Base-by-base conservation (phyloP, 2,113 vertebrate species). In the Egretta garzetta region DNA sequence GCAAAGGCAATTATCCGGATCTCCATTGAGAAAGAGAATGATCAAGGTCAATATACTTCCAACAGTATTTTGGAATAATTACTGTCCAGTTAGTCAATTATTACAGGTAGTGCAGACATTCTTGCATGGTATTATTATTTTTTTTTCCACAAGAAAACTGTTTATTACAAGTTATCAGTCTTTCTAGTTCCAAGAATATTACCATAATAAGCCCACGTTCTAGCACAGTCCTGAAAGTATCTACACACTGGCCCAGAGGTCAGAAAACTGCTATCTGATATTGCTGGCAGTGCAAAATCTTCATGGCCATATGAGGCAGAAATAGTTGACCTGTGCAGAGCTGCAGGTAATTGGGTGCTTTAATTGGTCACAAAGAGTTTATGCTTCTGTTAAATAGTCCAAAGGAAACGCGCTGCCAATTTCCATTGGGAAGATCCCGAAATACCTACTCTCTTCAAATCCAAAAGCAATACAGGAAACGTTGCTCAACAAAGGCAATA, bases 231-330 rank as follows among this genome's bases (percentile, higher is more conserved):
- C 26, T 70, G 43, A 68, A 68, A 85, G 67, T 12, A 72, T 2
- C 28, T 35, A 15, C 7, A 5, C 21, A 35, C 71, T 13, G 19
- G 21, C 39, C 35, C 39, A 76, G 47, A 66, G 76, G 18, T 26
- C 15, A 71, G 55, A 64, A 85, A 64, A 43, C 14, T 9, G 53
- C 43, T 6, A 0, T 13, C 72, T 0, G 0, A 1, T n/a, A 14
- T 23, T 45, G 18, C 67, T 75, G 67, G 33, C 39, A 35, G 5
- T 2, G 17, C n/a, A 28, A 9, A 67, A 28, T 0, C 6, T 22
- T 50, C 27, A 3, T 1, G 15, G 33, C 17, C 14, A 14, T 11
- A 12, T 0, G 1, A 63, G 56, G 41, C 55, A 74, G 35, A 35
- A 91, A 16, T 1, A 33, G 28, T 15, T 73, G 52, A 55, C 8